Evolutionary conservation across 2,888 invertebrate genomes (phyloP).

Genomic region (Epirrhoe alternata): DNA sequence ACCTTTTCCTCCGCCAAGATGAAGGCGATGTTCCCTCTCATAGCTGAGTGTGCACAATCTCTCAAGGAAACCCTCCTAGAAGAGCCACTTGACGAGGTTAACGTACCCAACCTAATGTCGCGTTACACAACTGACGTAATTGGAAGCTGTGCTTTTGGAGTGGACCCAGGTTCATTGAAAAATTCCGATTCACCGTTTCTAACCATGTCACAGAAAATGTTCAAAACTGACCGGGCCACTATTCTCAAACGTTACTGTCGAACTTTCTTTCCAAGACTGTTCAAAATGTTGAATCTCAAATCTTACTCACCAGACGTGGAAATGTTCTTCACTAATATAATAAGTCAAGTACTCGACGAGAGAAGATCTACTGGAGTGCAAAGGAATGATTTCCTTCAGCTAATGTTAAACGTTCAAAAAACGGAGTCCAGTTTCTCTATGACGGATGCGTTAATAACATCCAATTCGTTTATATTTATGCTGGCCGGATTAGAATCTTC

Average conservation of each 20-base stretch:
- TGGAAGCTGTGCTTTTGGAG: conserved; percentile 79
- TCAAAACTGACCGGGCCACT: conserved; percentile 67
- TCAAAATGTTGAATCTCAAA: conserved; percentile 75
- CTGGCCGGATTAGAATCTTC: conserved; percentile 79
- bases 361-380: conserved; percentile 65
- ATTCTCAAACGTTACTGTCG: conserved; percentile 76
- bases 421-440: conserved; percentile 66
- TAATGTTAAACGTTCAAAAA: conserved; percentile 79
- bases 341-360: conserved; percentile 72
- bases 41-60: conserved; percentile 71
- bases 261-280: conserved; percentile 72
- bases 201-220: conserved; percentile 79
- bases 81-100: conserved; percentile 61
- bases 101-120: conserved; percentile 71
- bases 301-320: conserved; percentile 75
- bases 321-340: conserved; percentile 71
- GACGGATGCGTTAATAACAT: conserved; percentile 79
- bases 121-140: conserved; percentile 79
- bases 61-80: conserved; percentile 60
- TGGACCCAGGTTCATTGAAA: conserved; percentile 72
- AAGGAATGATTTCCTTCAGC: conserved; percentile 75
- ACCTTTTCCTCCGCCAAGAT: conserved; percentile 81
- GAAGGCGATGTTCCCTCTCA: conserved; percentile 80
- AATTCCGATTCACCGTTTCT: conserved; percentile 74
- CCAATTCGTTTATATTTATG: conserved; percentile 82